Percentiles rank a stretch among this genome's conserved stretches.
Evolutionary conservation across 2,888 invertebrate genomes (phyloP).

Genomic region (Nemotelus pantherinus): DNA sequence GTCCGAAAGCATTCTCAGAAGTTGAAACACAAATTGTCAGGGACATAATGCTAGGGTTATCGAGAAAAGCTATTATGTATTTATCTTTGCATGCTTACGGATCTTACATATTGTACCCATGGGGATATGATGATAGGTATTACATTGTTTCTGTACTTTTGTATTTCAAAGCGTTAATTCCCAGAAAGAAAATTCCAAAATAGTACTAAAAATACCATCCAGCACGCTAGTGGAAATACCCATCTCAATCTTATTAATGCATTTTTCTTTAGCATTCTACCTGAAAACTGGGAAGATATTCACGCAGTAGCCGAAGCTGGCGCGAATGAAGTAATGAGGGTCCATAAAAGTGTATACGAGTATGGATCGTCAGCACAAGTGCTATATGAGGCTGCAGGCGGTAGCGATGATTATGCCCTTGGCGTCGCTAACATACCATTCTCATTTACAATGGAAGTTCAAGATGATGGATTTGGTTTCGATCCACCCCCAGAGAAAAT

Average conservation of each 20-base stretch:
- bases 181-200: too few species aligned
- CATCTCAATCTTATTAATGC: background rate
- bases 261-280: slow-evolving; percentile 58
- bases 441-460: slow-evolving; percentile 73
- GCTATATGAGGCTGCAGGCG: slow-evolving; percentile 68
- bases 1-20: slow-evolving; percentile 73
- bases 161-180: too few species aligned
- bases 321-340: slow-evolving; percentile 60
- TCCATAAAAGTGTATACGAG: slow-evolving; percentile 60
- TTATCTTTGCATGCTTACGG: slow-evolving; percentile 81
- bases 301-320: slow-evolving; percentile 61
- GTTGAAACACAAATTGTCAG: slow-evolving; percentile 71
- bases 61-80: slow-evolving; percentile 68
- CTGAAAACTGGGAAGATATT: slow-evolving; percentile 64
- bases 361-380: slow-evolving; percentile 66
- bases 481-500: slow-evolving; percentile 69
- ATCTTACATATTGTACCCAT: slow-evolving; percentile 74
- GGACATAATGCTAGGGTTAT: slow-evolving; percentile 68
- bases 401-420: slow-evolving; percentile 74
- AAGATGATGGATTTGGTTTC: slow-evolving; percentile 70
- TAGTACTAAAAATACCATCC: too few species aligned
- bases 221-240: too few species aligned
- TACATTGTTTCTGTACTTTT: background rate
- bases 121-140: slow-evolving; percentile 69
- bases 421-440: slow-evolving; percentile 68